Conservation (phyloP, 2,113 vertebrate species). For the human (Homo sapiens) region DNA sequence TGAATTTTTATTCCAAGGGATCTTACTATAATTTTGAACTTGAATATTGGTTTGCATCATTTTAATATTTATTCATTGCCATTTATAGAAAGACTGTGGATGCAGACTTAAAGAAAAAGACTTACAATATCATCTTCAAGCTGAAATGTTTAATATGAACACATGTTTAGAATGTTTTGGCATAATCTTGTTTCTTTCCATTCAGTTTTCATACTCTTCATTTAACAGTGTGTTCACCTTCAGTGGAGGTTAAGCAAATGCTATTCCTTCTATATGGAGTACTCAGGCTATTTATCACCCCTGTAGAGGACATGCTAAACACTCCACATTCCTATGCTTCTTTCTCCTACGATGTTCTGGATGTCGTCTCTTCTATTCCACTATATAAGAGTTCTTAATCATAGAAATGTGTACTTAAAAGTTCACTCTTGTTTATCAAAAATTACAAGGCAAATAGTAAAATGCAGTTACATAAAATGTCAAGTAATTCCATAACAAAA, state of each 20-base stretch:
- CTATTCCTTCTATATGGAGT: neutral
- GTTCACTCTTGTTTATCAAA: neutral
- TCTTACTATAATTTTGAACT: neutral
- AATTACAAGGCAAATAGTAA: neutral
- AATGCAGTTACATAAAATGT: neutral
- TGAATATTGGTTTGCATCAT: neutral
- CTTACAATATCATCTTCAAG: neutral
- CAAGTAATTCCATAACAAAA: neutral
- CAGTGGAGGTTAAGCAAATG: neutral
- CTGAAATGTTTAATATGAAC: too few relatives aligned
- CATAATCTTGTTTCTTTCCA: neutral
- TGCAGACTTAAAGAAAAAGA: neutral
- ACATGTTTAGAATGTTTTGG: neutral
- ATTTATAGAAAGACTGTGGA: neutral
- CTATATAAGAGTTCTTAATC: neutral
- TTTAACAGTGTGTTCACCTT: neutral
- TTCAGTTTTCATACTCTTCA: neutral
- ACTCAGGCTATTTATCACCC: neutral
- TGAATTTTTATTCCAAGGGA: neutral
- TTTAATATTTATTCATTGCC: neutral
- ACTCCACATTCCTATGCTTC: neutral
- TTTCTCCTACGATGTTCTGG: neutral
- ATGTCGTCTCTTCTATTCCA: neutral
- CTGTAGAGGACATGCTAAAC: neutral
- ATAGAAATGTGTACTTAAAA: neutral